phyloP scores from a whole-genome alignment of 2,888 invertebrate genomes.

The Lochmaea crataegi region DNA sequence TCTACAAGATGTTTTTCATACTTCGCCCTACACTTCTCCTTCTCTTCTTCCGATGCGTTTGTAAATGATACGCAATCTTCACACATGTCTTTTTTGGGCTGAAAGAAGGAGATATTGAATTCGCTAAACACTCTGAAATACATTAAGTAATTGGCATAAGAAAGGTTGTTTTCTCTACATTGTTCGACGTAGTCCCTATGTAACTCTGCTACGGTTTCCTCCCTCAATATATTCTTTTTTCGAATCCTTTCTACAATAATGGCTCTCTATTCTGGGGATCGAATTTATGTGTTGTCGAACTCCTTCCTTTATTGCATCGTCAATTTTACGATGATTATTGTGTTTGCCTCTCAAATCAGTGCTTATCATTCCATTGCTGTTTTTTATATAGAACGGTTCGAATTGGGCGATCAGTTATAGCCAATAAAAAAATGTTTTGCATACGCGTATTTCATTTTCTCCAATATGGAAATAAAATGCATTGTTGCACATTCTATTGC shows the following conservation, averaged over 20 bases:
- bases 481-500: no score
- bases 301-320: no score
- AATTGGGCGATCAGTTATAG: no score
- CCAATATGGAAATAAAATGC: no score
- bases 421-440: no score
- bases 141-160: background rate
- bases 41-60: background rate
- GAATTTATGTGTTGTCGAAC: background rate
- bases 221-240: conserved; percentile 1
- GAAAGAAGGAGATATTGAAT: background rate
- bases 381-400: no score
- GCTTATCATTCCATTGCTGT: no score
- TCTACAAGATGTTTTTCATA: background rate
- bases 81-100: background rate
- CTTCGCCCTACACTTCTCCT: background rate
- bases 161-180: background rate
- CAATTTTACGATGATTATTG: no score
- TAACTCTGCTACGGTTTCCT: background rate
- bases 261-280: background rate
- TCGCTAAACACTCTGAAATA: no score
- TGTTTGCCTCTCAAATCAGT: no score
- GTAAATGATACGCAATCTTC: background rate
- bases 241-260: background rate
- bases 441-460: no score
- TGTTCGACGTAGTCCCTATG: background rate